Evolutionary conservation across 2,888 invertebrate species (phyloP).

Genomic region (Punctoribates punctum): DNA sequence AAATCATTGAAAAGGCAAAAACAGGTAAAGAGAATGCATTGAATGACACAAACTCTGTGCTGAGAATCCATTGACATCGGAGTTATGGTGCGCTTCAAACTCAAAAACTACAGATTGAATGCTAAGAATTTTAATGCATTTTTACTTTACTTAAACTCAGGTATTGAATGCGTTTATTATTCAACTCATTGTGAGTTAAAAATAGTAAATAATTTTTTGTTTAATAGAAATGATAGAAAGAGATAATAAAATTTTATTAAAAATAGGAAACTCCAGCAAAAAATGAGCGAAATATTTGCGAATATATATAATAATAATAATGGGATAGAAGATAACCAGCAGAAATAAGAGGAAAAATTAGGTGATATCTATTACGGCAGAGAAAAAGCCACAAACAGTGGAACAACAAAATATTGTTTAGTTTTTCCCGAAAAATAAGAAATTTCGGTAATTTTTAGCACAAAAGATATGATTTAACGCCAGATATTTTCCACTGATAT

Average conservation of each 20-base stretch:
- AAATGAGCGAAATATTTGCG: background rate
- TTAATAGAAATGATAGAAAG: background rate
- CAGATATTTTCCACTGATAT: background rate
- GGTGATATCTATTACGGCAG: background rate
- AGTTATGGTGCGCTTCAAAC: background rate
- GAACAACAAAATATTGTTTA: background rate
- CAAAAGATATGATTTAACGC: constrained; percentile 12
- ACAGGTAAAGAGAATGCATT: constrained; percentile 30
- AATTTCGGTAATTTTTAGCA: background rate
- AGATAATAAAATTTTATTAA: background rate
- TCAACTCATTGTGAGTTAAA: no score
- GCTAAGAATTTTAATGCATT: no score
- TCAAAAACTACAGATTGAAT: background rate
- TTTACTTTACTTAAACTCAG: no score
- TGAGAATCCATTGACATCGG: constrained; percentile 23
- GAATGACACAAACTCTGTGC: constrained; percentile 13
- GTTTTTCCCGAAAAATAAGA: background rate
- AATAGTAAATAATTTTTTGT: no score
- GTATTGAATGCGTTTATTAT: no score
- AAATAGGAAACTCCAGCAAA: background rate
- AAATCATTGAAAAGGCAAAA: constrained; percentile 1
- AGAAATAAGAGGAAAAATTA: background rate
- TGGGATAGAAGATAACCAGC: background rate
- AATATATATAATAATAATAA: background rate
- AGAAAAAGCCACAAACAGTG: background rate